phyloP scores from a whole-genome alignment of 2,797 vertebrate genomes.

The Amniataba percoides region DNA sequence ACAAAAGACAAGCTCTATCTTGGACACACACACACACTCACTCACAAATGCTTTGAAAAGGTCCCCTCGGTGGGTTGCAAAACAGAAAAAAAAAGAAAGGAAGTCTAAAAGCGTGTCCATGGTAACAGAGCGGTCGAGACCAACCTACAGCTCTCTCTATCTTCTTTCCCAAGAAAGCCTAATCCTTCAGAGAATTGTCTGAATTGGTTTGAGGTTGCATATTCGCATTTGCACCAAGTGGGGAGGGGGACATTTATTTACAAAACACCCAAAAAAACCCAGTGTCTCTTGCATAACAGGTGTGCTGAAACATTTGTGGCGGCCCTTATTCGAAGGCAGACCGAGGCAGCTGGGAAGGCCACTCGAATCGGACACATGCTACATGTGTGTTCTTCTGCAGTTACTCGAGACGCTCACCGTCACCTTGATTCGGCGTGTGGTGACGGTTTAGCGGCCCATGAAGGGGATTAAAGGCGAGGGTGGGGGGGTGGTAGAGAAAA shows the following conservation, averaged over 20 bases:
- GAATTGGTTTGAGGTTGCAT: slow-evolving; percentile 35
- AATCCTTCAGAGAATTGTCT: slow-evolving; percentile 39
- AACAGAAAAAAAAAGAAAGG: slow-evolving; percentile 1
- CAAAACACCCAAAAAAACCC: not conserved
- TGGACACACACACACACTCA: slow-evolving; percentile 27
- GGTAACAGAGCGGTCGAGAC: slow-evolving; percentile 49
- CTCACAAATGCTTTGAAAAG: slow-evolving; percentile 26
- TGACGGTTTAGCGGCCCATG: slow-evolving; percentile 51
- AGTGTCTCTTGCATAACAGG: slow-evolving; percentile 6
- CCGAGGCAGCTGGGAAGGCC: slow-evolving; percentile 10
- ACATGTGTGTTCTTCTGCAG: slow-evolving; percentile 11
- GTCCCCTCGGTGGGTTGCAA: slow-evolving; percentile 13
- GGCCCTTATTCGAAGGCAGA: slow-evolving; percentile 2
- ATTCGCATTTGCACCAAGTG: slow-evolving; percentile 11
- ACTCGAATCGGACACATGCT: not conserved
- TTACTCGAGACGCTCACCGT: slow-evolving; percentile 48
- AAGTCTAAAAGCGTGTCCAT: slow-evolving; percentile 56
- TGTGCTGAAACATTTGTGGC: slow-evolving; percentile 1
- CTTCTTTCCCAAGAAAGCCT: slow-evolving; percentile 21
- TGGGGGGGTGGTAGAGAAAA: not conserved
- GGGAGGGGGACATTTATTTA: slow-evolving; percentile 14
- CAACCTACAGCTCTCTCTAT: slow-evolving; percentile 32
- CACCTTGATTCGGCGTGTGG: slow-evolving; percentile 17
- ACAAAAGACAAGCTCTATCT: slow-evolving; percentile 29
- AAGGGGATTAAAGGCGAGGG: slow-evolving; percentile 56